Evolutionary conservation across 2,797 vertebrate genomes (phyloP), one percentile per base, ranked within the genome.

Genomic region (Salmo trutta): DNA sequence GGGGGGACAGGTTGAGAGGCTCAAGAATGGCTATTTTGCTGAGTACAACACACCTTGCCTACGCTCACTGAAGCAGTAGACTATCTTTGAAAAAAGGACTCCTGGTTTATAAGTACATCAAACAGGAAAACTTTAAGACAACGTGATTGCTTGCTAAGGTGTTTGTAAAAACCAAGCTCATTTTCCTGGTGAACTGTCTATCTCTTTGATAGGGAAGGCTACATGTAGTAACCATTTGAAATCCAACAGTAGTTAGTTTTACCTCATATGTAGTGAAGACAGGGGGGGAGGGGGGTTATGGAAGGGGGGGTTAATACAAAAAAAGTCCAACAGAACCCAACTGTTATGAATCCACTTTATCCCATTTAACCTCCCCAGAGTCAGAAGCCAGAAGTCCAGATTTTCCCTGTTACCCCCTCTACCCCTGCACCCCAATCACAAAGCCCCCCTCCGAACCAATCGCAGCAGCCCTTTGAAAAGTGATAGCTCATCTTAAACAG

Each of bases 191-290:
- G 76, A 85, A 89, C 85, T 84, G 75, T 73, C 77, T 88, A 76
- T 79, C 24, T 53, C 85, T 67, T 24, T 24, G 8, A 24, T 62
- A 24, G 21, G 21, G n/a, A 21, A 21, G 21, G 65, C 15, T 19
- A 17, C 56, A 59, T 91, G 91, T 78, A 85, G 89, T 91, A 92
- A 90, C 88, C 80, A 79, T 83, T 85, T 93, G 91, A 93, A 93
- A 91, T 91, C 75, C 85, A 73, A 29, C 53, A 12, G 53, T 19
- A 14, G 68, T 47, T 3, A 1, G 41, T 47, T 47, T 47, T 12
- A 67, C 31, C 65, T 36, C 52, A 31, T 27, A 7, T 19, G 12
- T 29, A 31, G 31, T 27, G 4, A 24, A 54, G 16, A 19, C 17
- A n/a, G n/a, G n/a, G n/a, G 24, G 24, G 24, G 24, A 6, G 68